Evolutionary conservation across 2,888 invertebrate genomes (phyloP), one percentile per base, ranked within the genome.

Genomic region (Catocala nupta): DNA sequence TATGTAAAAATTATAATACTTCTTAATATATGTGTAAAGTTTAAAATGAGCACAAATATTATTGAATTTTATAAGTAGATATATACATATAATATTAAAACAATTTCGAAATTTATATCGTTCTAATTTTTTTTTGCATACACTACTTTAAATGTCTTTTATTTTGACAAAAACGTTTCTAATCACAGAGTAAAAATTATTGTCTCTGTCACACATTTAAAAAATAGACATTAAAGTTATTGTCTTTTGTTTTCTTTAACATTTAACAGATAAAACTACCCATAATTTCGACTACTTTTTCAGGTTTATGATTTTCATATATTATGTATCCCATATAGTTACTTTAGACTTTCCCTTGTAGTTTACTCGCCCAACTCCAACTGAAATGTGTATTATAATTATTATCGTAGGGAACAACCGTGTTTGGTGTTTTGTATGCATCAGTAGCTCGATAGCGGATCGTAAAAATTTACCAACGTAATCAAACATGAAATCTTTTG

Each of bases 61-160:
- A 12, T 53, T 42, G 16, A 36, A 36, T 47, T 36, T 55, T 3
- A 16, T 44, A 10, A 10, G 16, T 45, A 43, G 34, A 43, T 34
- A 12, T 34, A 39, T 54, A 54, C 10, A 33, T 47, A 9, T 36
- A 33, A 13, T 39, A 36, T 51, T 39, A 16, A 36, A 36, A 36
- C 25, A 12, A 36, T 51, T 72, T 64, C 55, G 13, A 71, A 65
- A 62, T 66, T 13, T 71, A 60, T 64, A 13, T 13, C 53, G 54
- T 60, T 47, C 42, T 49, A 33, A 5, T 13, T 49, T 60, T 67
- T 62, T 63, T 75, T 62, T 70, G 73, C 70, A 50, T 55, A 73
- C 50, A 45, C 71, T 76, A 71, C 61, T 56, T 67, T 72, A 70
- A 59, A 39, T 70, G 71, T 76, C 70, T 66, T n/a, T 57, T 63